phyloP scores from a whole-genome alignment of 2,888 invertebrate species.

The Tetanocera ferruginea region DNA sequence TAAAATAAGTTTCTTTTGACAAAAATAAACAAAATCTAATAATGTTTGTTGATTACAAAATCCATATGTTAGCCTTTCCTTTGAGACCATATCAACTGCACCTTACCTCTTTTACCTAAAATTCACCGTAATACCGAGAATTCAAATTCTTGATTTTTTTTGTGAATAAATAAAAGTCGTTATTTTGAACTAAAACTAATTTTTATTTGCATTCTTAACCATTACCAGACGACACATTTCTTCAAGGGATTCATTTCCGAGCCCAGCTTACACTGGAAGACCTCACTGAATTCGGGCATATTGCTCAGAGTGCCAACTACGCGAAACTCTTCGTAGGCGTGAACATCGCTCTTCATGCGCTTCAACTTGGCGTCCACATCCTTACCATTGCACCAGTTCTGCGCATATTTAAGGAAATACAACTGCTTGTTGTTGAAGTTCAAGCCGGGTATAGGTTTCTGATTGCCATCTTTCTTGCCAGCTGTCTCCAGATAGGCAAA shows the following conservation, averaged over 20 bases:
- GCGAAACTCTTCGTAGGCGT: conserved; percentile 88
- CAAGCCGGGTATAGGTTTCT: conserved; percentile 82
- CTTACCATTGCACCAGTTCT: conserved; percentile 71
- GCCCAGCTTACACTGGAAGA: conserved; percentile 81
- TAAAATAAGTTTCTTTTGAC: too few relatives aligned
- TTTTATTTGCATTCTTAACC: background rate
- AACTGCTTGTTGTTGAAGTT: conserved; percentile 89
- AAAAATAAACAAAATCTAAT: too few relatives aligned
- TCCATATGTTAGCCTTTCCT: too few relatives aligned
- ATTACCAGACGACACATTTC: conserved; percentile 91
- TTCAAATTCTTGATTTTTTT: too few relatives aligned
- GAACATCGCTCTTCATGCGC: conserved; percentile 91
- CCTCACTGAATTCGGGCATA: conserved; percentile 84
- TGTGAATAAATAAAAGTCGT: too few relatives aligned
- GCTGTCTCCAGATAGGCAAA: conserved; percentile 80
- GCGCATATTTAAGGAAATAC: conserved; percentile 95
- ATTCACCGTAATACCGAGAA: too few relatives aligned
- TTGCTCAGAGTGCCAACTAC: conserved; percentile 90
- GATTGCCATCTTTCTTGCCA: conserved; percentile 69
- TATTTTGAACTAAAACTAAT: background rate
- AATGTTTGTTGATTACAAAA: too few relatives aligned
- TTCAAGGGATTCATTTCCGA: conserved; percentile 86
- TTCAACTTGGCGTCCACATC: conserved; percentile 54
- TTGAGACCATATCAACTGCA: too few relatives aligned
- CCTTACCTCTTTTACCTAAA: too few relatives aligned